phyloP scores from a whole-genome alignment of 2,888 invertebrate species.

The Drosophila neonasuta region DNA sequence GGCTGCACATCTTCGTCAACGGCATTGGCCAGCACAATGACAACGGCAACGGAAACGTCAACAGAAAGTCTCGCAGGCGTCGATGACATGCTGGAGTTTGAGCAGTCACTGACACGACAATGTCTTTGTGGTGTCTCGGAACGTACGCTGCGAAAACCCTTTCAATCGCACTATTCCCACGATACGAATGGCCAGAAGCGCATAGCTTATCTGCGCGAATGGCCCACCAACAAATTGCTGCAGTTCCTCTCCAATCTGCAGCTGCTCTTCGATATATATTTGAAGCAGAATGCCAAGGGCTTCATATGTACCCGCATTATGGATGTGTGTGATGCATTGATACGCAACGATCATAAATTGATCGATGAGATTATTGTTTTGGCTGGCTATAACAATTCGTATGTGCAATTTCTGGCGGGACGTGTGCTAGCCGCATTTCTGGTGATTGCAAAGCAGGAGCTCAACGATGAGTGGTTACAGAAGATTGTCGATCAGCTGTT shows the following conservation, averaged over 20 bases:
- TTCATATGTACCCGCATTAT: constrained; percentile 91
- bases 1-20: constrained; percentile 28
- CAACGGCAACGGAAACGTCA: constrained; percentile 8
- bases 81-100: constrained; percentile 82
- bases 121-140: constrained; percentile 91
- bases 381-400: constrained; percentile 90
- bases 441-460: constrained; percentile 91
- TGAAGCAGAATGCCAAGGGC: constrained; percentile 92
- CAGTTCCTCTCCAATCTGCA: constrained; percentile 93
- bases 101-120: constrained; percentile 86
- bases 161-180: constrained; percentile 85
- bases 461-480: constrained; percentile 91
- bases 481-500: constrained; percentile 89
- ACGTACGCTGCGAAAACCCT: constrained; percentile 87
- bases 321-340: constrained; percentile 90
- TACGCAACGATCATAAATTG: constrained; percentile 91
- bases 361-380: constrained; percentile 92
- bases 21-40: not conserved
- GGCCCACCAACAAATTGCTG: constrained; percentile 87
- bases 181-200: constrained; percentile 83
- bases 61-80: constrained; percentile 44
- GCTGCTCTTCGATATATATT: constrained; percentile 91
- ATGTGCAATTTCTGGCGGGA: constrained; percentile 90
- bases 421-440: constrained; percentile 91
- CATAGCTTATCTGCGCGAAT: constrained; percentile 84